Evolutionary conservation across 1,140 invertebrate species (phyloP).

Genomic region (Atopsyche davidsoni): DNA sequence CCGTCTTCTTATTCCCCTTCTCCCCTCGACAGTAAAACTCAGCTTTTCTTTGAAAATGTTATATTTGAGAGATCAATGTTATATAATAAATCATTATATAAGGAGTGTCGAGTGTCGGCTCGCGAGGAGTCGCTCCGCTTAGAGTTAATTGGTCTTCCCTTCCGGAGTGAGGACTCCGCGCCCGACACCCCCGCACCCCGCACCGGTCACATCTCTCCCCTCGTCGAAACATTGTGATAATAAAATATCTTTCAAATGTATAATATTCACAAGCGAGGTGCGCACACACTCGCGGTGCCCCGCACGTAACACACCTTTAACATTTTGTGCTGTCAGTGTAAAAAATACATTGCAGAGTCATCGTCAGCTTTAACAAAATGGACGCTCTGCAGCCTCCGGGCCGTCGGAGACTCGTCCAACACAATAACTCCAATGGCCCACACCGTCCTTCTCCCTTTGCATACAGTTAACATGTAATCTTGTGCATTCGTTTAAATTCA

Average conservation of each 20-base stretch:
- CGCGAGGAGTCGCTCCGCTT: conserved; percentile 9
- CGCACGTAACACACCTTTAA: background rate
- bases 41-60: conserved; percentile 6
- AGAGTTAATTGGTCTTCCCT: conserved; percentile 17
- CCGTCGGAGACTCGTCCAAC: background rate
- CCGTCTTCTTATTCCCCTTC: conserved; percentile 6
- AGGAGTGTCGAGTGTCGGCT: background rate
- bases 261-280: background rate
- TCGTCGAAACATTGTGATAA: background rate
- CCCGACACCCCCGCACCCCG: background rate
- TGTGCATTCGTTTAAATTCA: too few species aligned
- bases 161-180: background rate
- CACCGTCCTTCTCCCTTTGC: too few species aligned
- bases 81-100: conserved; percentile 1
- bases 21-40: background rate
- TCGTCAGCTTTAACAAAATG: background rate
- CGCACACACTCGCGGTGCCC: background rate
- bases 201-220: background rate
- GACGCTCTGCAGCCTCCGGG: background rate
- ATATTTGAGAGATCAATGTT: conserved; percentile 22
- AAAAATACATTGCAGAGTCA: conserved; percentile 5
- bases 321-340: conserved; percentile 7
- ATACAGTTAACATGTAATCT: too few species aligned
- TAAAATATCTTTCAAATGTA: background rate
- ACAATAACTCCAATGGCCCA: background rate